Evolutionary conservation across 2,888 invertebrate genomes (phyloP).

Genomic region (Sinotaia quadrata): DNA sequence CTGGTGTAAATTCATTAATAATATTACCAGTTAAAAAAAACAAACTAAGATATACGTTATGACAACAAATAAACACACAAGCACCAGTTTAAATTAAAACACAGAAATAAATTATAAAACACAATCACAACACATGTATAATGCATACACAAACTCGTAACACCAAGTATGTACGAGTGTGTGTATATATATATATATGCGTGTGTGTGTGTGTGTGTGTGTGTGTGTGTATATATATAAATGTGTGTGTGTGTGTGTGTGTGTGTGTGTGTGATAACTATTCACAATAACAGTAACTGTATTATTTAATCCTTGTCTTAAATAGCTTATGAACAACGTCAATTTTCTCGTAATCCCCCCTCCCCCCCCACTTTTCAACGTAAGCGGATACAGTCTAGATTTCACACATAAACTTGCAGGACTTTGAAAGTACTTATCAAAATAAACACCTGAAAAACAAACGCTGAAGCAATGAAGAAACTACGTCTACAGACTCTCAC

Average conservation of each 20-base stretch:
- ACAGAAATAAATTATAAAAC: no score
- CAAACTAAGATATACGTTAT: no score
- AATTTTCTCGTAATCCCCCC: not conserved
- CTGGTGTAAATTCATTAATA: no score
- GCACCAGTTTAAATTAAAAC: no score
- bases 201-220: not conserved
- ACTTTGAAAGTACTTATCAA: not conserved
- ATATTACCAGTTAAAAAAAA: no score
- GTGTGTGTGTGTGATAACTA: not conserved
- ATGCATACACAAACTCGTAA: not conserved
- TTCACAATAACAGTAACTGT: no score
- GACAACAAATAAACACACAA: no score
- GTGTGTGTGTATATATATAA: not conserved
- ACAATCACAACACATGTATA: no score
- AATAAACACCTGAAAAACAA: not conserved
- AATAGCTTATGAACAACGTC: no score
- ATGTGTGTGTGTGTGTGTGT: slow-evolving; percentile 2
- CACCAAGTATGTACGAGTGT: not conserved
- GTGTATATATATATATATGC: not conserved
- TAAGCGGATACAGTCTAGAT: not conserved
- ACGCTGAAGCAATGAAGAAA: not conserved
- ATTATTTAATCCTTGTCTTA: no score
- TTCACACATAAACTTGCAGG: not conserved
- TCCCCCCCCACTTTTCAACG: not conserved
- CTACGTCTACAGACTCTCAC: no score